These are phyloP conservation scores for Indicator indicator DNA, from an alignment of 2,113 vertebrate species.

Conservation along the genomic window DNA sequence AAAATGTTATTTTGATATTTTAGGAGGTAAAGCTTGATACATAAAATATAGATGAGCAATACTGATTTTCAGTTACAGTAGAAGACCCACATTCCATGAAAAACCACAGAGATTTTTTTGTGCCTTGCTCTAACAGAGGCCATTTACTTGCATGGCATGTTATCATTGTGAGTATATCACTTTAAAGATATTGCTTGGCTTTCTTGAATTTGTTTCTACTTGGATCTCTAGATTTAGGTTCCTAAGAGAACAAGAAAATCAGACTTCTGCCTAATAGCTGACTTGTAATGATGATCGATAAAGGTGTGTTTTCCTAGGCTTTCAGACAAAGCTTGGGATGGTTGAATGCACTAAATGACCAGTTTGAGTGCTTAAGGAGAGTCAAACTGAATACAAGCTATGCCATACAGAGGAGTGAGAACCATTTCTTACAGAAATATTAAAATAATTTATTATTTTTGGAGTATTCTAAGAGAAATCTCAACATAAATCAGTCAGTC, in stretches of 20 bases:
- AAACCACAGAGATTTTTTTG: background rate
- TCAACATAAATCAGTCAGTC: too few relatives aligned
- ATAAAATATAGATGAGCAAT: accelerated
- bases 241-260: background rate
- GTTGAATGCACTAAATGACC: background rate
- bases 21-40: background rate
- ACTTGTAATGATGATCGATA: background rate
- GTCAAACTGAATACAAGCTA: background rate
- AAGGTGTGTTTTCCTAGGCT: background rate
- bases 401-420: background rate
- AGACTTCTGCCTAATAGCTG: background rate
- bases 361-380: background rate
- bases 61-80: background rate
- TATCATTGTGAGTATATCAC: background rate
- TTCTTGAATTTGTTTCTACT: background rate
- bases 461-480: too few relatives aligned
- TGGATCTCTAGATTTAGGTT: background rate
- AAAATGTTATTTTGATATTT: background rate
- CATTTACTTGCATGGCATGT: background rate
- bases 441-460: too few relatives aligned
- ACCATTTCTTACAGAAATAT: too few relatives aligned
- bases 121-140: accelerated
- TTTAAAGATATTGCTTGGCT: background rate
- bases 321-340: background rate
- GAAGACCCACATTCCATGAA: background rate